Base-by-base conservation (phyloP, 2,113 vertebrate genomes). In the Rhynchomys soricoides region DNA sequence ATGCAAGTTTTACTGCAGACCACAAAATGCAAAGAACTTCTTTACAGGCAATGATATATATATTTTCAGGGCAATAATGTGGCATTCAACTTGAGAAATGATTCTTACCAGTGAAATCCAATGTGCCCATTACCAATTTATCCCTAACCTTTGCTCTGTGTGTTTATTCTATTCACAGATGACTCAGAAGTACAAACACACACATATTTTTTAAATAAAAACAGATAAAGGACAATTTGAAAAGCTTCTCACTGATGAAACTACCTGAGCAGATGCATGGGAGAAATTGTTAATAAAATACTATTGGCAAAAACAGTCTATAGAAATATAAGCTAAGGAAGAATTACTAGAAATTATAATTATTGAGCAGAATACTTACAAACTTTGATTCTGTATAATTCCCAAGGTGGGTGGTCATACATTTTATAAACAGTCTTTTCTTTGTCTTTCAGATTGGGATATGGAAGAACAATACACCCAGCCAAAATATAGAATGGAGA, bases 131-230 rank as follows among this genome's bases (percentile, higher is more conserved):
- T 31, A 31, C 43, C 24, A 75, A 3, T 9, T 40, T 3, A 22
- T 89, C 16, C 9, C 40, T 40, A 50, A n/a, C 0, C 40, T 43
- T 89, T 73, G 52, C 45, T 31, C 13, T 48, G 52, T n/a, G 48
- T 2, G 19, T 43, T 75, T 21, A 82, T 48, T 40, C 31, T 85
- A 24, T 19, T 74, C 90, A 62, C 10, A 68, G 1, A 52, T 40
- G 50, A 22, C 37, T 59, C 79, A 59, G 37, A 81, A 74, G 15
- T 73, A 21, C 64, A 21, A 7, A 82, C 6, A 7, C 24, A 45
- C 1, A 64, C n/a, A 70, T 66, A 57, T 78, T 68, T 91, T 50
- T 86, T 79, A 95, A 15, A 73, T 75, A 55, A 24, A 95, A 93
- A 70, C n/a, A 52, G 37, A 26, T 26, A 90, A 83, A 52, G 5